These are phyloP conservation scores for Mya arenaria DNA, from an alignment of 1,140 invertebrate genomes.

Conservation along the genomic window DNA sequence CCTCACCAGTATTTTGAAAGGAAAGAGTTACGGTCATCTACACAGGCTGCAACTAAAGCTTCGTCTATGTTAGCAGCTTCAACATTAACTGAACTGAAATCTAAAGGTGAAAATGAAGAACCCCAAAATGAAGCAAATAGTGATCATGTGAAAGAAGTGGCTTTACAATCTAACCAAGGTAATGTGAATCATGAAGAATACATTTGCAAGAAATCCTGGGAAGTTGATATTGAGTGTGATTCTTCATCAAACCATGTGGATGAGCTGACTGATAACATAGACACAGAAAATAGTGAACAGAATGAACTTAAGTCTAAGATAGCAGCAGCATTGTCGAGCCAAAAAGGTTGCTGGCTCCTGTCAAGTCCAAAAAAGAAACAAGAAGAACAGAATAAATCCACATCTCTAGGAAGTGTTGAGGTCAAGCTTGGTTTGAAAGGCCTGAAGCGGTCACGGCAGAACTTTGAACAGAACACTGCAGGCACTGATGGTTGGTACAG, in stretches of 20 bases:
- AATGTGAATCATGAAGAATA: too few relatives aligned
- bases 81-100: background rate
- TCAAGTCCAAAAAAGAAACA: constrained; percentile 28
- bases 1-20: constrained; percentile 17
- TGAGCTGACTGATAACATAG: background rate
- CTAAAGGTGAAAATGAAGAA: background rate
- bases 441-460: background rate
- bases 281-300: constrained; percentile 15
- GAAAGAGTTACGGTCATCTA: constrained; percentile 47
- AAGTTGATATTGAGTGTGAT: constrained; percentile 38
- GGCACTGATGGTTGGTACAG: too few relatives aligned
- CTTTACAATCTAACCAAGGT: too few relatives aligned
- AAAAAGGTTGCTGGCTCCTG: constrained; percentile 45
- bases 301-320: constrained; percentile 30
- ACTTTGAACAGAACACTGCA: too few relatives aligned
- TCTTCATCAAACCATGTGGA: constrained; percentile 10
- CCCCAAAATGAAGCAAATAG: background rate
- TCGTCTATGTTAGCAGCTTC: constrained; percentile 33
- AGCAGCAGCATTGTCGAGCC: constrained; percentile 48
- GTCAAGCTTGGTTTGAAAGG: background rate
- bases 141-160: too few relatives aligned
- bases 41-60: constrained; percentile 49
- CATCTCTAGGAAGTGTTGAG: background rate
- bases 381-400: background rate
- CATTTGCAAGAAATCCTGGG: too few relatives aligned